These are phyloP conservation scores for Apistogramma diplotaenia DNA, from an alignment of 2,113 vertebrate species.

Conservation along the genomic window DNA sequence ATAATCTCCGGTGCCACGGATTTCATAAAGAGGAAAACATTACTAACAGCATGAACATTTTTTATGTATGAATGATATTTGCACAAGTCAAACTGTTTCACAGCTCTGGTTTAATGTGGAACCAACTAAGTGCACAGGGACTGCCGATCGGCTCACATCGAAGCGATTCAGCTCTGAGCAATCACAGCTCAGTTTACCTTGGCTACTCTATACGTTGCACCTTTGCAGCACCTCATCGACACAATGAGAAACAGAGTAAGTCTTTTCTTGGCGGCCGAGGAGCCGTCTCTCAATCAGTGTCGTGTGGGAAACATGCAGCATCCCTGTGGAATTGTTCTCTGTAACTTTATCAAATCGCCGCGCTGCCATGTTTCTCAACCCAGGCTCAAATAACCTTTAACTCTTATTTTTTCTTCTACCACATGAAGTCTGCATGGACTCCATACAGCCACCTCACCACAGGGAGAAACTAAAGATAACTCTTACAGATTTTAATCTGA, in stretches of 20 bases:
- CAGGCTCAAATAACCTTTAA: constrained; percentile 57
- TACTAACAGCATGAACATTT: constrained; percentile 42
- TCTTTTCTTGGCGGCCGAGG: constrained; percentile 49
- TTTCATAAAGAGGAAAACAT: constrained; percentile 70
- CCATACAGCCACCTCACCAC: constrained; percentile 22
- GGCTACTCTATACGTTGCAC: constrained; percentile 31
- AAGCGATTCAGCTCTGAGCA: constrained; percentile 18
- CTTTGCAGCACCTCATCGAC: constrained; percentile 44
- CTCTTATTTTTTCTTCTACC: constrained; percentile 44
- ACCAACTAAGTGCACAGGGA: constrained; percentile 17
- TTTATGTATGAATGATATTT: constrained; percentile 42
- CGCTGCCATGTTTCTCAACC: constrained; percentile 30
- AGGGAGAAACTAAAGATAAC: constrained; percentile 49
- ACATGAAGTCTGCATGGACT: constrained; percentile 43
- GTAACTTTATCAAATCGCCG: constrained; percentile 54
- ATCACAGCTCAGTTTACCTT: constrained; percentile 49
- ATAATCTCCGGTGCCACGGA: constrained; percentile 57
- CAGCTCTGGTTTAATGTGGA: constrained; percentile 35
- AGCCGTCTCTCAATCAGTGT: constrained; percentile 29
- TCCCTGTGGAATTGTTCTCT: constrained; percentile 37
- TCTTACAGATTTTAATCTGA: constrained; percentile 54
- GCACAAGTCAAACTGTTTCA: constrained; percentile 46
- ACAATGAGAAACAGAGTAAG: constrained; percentile 32
- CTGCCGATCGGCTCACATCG: constrained; percentile 33
- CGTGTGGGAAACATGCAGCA: constrained; percentile 20